These are phyloP conservation scores for Eospalax fontanierii DNA, from an alignment of 2,797 vertebrate genomes.

Conservation along the genomic window DNA sequence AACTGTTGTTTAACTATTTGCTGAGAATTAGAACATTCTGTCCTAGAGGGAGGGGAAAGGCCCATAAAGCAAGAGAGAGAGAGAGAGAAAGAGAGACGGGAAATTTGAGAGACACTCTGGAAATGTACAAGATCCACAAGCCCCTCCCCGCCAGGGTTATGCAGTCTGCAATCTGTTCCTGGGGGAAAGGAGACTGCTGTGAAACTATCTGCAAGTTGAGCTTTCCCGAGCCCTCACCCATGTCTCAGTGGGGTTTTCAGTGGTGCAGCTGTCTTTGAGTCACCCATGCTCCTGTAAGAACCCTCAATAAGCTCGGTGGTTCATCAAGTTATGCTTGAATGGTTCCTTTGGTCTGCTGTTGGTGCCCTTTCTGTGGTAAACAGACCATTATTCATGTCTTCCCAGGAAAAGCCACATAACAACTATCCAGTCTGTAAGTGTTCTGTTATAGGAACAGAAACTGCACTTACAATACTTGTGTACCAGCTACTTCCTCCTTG, in stretches of 20 bases:
- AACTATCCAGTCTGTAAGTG: background rate
- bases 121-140: background rate
- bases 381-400: background rate
- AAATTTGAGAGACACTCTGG: too few relatives aligned
- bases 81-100: too few relatives aligned
- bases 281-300: too few relatives aligned
- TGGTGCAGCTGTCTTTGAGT: too few relatives aligned
- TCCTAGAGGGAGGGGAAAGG: background rate
- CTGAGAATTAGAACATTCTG: background rate
- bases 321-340: background rate
- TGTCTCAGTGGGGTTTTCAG: background rate
- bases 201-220: background rate
- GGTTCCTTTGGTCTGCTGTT: background rate
- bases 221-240: background rate
- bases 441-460: background rate
- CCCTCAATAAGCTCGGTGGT: background rate
- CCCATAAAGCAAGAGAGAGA: background rate
- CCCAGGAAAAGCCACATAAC: background rate
- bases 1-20: background rate
- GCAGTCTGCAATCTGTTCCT: background rate
- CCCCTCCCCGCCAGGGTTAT: too few relatives aligned
- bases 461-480: background rate
- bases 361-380: background rate
- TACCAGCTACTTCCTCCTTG: background rate
- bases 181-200: background rate